Conservation (phyloP, 2,113 vertebrate species). For the Triplophysa tibetana region DNA sequence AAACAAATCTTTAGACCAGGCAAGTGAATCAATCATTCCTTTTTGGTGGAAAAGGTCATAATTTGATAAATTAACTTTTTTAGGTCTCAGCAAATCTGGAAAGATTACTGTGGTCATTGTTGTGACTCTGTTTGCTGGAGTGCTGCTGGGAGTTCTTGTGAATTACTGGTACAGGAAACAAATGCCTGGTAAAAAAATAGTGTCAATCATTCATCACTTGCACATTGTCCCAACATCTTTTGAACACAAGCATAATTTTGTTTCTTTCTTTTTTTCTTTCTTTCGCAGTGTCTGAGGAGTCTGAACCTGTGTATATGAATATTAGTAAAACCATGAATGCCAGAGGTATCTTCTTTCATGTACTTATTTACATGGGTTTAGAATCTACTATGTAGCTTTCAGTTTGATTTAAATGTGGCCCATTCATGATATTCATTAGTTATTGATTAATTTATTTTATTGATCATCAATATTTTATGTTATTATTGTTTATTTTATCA, state of each 20-base stretch:
- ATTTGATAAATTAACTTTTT: too few species aligned
- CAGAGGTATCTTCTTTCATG: background rate
- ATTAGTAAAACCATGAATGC: background rate
- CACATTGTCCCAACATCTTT: background rate
- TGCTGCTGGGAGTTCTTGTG: conserved; percentile 24
- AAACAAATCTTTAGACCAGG: too few species aligned
- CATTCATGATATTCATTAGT: too few species aligned
- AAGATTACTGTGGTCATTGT: background rate
- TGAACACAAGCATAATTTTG: background rate
- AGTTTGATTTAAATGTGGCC: too few species aligned
- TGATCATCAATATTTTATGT: too few species aligned
- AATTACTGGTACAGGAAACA: conserved; percentile 26
- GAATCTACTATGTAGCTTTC: background rate
- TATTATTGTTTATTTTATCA: too few species aligned
- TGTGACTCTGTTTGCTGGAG: conserved; percentile 1
- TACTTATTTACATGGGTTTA: background rate
- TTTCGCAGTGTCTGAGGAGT: background rate
- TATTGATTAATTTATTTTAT: too few species aligned
- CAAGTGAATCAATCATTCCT: too few species aligned
- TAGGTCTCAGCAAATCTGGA: background rate
- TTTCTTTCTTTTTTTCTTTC: background rate
- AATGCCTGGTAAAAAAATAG: conserved; percentile 23
- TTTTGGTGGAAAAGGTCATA: too few species aligned
- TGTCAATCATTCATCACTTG: background rate
- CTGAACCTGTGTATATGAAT: conserved; percentile 32